phyloP scores from a whole-genome alignment of 2,888 invertebrate genomes.

The Dasysyrphus albostriatus region DNA sequence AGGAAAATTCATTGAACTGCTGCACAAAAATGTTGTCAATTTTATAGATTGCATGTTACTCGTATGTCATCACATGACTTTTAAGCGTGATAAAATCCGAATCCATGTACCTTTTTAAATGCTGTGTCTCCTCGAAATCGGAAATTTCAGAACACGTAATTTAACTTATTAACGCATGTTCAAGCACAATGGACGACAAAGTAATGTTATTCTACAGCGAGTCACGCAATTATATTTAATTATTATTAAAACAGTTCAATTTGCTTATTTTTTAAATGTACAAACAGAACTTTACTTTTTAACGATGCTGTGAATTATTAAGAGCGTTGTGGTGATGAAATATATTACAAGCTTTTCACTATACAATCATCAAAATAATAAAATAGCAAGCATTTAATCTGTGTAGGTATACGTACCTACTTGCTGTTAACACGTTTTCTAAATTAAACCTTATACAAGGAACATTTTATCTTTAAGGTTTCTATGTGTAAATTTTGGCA shows the following conservation, averaged over 20 bases:
- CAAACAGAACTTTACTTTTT: neutral
- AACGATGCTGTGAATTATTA: neutral
- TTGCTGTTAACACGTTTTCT: no score
- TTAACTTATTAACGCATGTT: slow-evolving; percentile 63
- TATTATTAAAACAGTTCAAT: slow-evolving; percentile 9
- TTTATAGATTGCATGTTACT: slow-evolving; percentile 2
- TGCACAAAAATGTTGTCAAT: slow-evolving; percentile 12
- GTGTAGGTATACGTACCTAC: no score
- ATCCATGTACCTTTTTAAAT: neutral
- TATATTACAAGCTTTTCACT: neutral
- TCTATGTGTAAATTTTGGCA: no score
- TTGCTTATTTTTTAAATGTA: neutral
- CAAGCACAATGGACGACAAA: neutral
- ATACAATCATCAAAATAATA: no score
- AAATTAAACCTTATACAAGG: no score
- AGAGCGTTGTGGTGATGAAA: neutral
- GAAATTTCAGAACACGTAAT: slow-evolving; percentile 55
- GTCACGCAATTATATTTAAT: neutral
- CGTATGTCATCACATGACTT: slow-evolving; percentile 1
- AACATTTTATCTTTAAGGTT: no score
- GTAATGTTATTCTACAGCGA: neutral
- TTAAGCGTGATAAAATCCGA: neutral
- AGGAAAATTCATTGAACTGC: neutral
- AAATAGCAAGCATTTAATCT: no score
- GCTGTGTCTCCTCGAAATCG: neutral